phyloP scores from a whole-genome alignment of 2,113 vertebrate species.

The human (Homo sapiens) region DNA sequence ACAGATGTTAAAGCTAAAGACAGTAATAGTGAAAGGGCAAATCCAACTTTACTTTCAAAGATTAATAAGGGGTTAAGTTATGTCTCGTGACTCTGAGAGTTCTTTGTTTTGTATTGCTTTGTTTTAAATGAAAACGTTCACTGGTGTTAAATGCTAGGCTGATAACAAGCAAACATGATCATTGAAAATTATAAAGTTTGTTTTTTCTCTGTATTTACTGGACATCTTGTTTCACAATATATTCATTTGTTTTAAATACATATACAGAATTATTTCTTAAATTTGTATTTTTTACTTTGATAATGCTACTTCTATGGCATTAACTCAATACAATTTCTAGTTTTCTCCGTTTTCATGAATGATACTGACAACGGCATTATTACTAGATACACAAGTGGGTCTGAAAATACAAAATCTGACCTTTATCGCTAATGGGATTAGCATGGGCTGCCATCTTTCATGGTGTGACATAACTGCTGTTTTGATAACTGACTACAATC shows the following conservation, averaged over 20 bases:
- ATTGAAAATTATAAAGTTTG: background rate
- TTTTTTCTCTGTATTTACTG: background rate
- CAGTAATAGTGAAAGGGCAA: background rate
- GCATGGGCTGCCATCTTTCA: background rate
- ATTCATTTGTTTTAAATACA: background rate
- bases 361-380: background rate
- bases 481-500: slow-evolving; percentile 9
- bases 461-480: slow-evolving; percentile 10
- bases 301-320: background rate
- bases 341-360: background rate
- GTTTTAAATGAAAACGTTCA: background rate
- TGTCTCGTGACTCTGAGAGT: background rate
- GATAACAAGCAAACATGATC: background rate
- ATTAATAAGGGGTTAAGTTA: background rate
- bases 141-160: background rate
- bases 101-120: background rate
- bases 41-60: background rate
- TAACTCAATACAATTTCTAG: background rate
- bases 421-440: slow-evolving; percentile 26
- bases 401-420: slow-evolving; percentile 29
- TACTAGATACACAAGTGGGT: background rate
- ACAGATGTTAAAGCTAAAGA: background rate
- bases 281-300: background rate
- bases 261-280: background rate
- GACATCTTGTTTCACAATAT: background rate